phyloP scores from a whole-genome alignment of 1,140 invertebrate species.

The Drosophila teissieri region DNA sequence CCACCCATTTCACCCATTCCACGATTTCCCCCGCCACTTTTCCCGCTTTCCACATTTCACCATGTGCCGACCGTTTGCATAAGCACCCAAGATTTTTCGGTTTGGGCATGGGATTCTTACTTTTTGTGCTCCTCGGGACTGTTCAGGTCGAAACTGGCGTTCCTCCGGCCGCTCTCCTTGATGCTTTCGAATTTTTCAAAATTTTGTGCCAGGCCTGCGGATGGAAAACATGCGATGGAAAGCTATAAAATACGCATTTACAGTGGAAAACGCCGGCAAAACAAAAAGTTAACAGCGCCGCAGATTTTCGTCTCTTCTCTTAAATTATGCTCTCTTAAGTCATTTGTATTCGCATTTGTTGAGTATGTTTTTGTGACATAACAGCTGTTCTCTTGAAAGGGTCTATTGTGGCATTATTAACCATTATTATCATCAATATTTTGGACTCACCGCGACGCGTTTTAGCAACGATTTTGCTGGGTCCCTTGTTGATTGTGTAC shows the following conservation, averaged over 20 bases:
- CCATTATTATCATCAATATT: slow-evolving; percentile 13
- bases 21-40: background rate
- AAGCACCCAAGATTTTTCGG: slow-evolving; percentile 13
- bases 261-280: slow-evolving; percentile 70
- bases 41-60: slow-evolving; percentile 30
- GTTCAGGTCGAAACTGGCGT: slow-evolving; percentile 74
- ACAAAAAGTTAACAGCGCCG: slow-evolving; percentile 43
- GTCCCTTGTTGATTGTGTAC: slow-evolving; percentile 94
- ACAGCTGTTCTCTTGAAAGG: slow-evolving; percentile 56
- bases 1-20: background rate
- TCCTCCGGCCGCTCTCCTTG: slow-evolving; percentile 72
- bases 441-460: slow-evolving; percentile 90
- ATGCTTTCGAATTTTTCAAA: slow-evolving; percentile 85
- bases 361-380: slow-evolving; percentile 67
- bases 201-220: slow-evolving; percentile 85
- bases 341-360: too few relatives aligned
- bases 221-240: slow-evolving; percentile 35
- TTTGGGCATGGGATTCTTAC: slow-evolving; percentile 49
- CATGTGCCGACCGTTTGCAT: slow-evolving; percentile 41
- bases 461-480: slow-evolving; percentile 94
- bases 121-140: slow-evolving; percentile 77
- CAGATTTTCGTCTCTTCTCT: slow-evolving; percentile 2
- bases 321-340: too few relatives aligned
- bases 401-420: slow-evolving; percentile 50
- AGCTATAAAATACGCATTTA: slow-evolving; percentile 29